Evolutionary conservation across 2,113 vertebrate genomes (phyloP), one percentile per base, ranked within the genome.

Genomic region (Colinus virginianus): DNA sequence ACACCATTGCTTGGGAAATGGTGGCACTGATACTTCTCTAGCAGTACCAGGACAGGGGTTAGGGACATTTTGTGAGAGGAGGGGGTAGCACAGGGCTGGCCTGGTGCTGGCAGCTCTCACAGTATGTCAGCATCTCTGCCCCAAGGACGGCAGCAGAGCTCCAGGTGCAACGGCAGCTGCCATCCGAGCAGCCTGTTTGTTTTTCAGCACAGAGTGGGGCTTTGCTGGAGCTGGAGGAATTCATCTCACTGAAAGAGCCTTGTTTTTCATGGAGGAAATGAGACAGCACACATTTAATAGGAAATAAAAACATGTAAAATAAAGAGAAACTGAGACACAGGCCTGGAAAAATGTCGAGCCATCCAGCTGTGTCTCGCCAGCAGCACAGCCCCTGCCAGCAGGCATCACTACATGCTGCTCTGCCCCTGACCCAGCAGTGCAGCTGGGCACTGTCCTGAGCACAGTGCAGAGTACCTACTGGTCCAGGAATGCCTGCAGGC

Each of bases 281-380:
- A 96, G 83, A 63, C 90, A 81, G 90, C 7, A 38, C 0, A 67
- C 78, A 90, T 78, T 93, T 86, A 90, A 93, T 83, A 61, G 81
- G 95, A 95, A 93, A 95, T 78, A 68, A 96, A 97, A 97, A 94
- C 88, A 92, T 90, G 84, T 15, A 59, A 86, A 86, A 66, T 13
- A 30, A 76, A 84, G 79, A 87, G 79, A 63, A 77, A 84, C 82
- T 76, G 61, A 77, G 91, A 91, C 81, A 48, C 68, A 16, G 70
- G 82, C 78, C 91, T 94, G 84, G 93, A 96, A 96, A 96, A 97
- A 94, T 20, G 61, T 20, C 2, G 58, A 80, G 56, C 75, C 12
- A 49, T 51, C 84, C 53, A 75, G 67, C 42, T 45, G 59, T 13
- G 95, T 96, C 97, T 92, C 20, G 70, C 72, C 78, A 95, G 91